Conservation (phyloP, 2,113 vertebrate genomes). For the Theropithecus gelada region DNA sequence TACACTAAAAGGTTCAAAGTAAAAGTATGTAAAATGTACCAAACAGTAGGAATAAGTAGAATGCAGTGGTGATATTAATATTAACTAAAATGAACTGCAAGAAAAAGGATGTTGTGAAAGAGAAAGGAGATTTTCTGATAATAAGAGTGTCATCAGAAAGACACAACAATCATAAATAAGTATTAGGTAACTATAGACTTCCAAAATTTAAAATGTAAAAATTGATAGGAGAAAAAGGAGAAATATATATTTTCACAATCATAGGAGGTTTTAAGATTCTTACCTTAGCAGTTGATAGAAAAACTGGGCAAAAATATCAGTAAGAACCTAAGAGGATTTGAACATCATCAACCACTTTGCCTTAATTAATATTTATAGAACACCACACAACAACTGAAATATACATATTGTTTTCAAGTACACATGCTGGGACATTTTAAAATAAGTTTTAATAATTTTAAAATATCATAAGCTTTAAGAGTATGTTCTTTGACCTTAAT, state of each 20-base stretch:
- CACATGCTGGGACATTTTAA: background rate
- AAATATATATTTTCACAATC: background rate
- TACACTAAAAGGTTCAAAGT: background rate
- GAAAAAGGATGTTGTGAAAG: background rate
- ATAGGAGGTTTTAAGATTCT: background rate
- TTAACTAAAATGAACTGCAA: background rate
- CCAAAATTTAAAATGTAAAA: background rate
- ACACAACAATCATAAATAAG: background rate
- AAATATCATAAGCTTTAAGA: background rate
- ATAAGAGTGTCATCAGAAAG: background rate
- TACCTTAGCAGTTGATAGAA: background rate
- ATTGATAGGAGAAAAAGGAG: background rate
- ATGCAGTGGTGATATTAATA: background rate
- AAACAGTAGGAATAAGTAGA: background rate
- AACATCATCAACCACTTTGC: background rate
- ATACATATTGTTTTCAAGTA: too few species aligned
- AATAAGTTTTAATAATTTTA: too few species aligned
- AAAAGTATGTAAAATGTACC: background rate
- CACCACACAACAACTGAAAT: background rate
- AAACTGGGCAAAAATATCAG: background rate
- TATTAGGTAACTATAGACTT: background rate
- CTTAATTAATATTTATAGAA: background rate
- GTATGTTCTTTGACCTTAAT: background rate
- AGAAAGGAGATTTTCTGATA: background rate
- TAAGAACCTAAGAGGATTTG: background rate